These are phyloP conservation scores for Ptychoptera contaminata DNA, from an alignment of 2,888 invertebrate species.

Conservation along the genomic window DNA sequence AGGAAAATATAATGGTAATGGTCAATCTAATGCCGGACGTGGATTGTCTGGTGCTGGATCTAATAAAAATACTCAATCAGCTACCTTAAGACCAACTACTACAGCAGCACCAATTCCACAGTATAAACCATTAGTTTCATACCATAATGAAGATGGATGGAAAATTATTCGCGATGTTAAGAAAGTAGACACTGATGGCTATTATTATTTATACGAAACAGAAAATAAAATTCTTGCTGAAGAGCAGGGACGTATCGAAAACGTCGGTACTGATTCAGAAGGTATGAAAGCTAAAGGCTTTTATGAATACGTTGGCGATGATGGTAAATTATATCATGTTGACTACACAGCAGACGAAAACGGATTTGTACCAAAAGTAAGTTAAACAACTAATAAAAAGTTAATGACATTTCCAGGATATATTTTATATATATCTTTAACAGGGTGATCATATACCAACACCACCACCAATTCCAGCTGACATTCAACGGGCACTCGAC, in stretches of 20 bases:
- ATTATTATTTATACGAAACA: constrained; percentile 30
- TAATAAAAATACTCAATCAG: neutral
- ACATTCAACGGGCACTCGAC: constrained; percentile 54
- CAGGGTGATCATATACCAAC: constrained; percentile 31
- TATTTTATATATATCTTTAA: neutral
- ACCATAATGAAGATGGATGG: constrained; percentile 19
- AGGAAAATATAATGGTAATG: neutral
- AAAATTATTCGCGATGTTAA: constrained; percentile 25
- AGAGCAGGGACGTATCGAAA: constrained; percentile 35
- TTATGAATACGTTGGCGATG: constrained; percentile 43
- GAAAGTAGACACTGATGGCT: constrained; percentile 18
- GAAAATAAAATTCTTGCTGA: constrained; percentile 34
- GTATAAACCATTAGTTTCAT: neutral
- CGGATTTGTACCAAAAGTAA: constrained; percentile 23
- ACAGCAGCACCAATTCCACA: neutral
- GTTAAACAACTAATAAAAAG: neutral
- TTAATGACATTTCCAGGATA: neutral
- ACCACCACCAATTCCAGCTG: constrained; percentile 54
- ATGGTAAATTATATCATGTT: constrained; percentile 30
- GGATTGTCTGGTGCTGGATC: neutral
- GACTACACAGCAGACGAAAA: constrained; percentile 34
- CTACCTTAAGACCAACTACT: neutral
- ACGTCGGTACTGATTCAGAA: constrained; percentile 31
- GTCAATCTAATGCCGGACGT: neutral
- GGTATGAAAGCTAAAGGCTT: constrained; percentile 41